Conservation (phyloP, 2,888 invertebrate genomes). For the Eugnorisma glareosa region DNA sequence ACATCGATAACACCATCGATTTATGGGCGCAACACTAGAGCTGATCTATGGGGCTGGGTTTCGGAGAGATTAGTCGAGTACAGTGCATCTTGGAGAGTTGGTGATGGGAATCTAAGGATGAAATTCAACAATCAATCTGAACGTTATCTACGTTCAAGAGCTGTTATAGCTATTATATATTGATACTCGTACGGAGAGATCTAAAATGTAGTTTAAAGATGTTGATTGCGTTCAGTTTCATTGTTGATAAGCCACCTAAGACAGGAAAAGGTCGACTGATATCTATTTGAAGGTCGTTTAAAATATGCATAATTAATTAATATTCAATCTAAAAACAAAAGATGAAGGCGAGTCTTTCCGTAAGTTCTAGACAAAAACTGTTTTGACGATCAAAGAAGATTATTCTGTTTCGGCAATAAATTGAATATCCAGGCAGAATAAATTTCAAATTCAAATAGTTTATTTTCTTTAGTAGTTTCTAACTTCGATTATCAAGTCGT, state of each 20-base stretch:
- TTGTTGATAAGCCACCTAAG: neutral
- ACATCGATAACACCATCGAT: conserved; percentile 66
- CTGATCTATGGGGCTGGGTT: conserved; percentile 46
- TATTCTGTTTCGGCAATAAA: neutral
- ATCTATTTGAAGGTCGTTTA: neutral
- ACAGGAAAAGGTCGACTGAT: neutral
- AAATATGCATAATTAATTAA: neutral
- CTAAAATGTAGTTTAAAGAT: neutral
- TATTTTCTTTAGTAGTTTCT: too few relatives aligned
- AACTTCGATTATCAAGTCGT: neutral
- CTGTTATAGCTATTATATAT: neutral
- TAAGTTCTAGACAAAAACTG: neutral
- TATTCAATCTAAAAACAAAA: neutral
- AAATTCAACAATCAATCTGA: neutral
- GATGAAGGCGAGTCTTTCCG: neutral
- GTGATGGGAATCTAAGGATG: neutral
- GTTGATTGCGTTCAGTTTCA: neutral
- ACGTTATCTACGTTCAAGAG: neutral
- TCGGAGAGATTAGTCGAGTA: neutral
- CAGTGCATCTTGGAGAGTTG: too few relatives aligned
- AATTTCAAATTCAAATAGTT: too few relatives aligned
- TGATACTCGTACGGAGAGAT: neutral
- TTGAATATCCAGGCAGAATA: too few relatives aligned
- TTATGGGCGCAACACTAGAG: conserved; percentile 52
- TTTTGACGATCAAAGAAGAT: neutral